These are phyloP conservation scores for Pterocles burchelli DNA, from an alignment of 2,113 vertebrate genomes.

Conservation along the genomic window DNA sequence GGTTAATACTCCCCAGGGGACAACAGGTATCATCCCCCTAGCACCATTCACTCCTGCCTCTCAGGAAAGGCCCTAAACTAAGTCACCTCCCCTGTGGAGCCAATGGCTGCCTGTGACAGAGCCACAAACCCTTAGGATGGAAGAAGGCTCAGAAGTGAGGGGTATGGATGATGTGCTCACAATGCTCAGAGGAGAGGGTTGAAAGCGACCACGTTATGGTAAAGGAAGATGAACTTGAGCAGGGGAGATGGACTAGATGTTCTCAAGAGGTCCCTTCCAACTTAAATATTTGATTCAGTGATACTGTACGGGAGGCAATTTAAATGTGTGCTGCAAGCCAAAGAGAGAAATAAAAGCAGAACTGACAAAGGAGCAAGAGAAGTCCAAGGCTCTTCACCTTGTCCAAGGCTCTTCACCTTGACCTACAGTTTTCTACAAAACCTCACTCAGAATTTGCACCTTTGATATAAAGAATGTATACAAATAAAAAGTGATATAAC, in stretches of 20 bases:
- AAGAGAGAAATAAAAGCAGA: background rate
- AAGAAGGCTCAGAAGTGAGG: background rate
- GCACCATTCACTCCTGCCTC: background rate
- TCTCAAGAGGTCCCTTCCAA: background rate
- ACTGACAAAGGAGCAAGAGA: background rate
- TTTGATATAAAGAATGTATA: background rate
- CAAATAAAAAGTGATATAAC: background rate
- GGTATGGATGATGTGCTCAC: background rate
- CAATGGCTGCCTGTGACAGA: background rate
- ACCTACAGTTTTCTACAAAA: background rate
- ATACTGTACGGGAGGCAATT: background rate
- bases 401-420: background rate
- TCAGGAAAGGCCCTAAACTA: background rate
- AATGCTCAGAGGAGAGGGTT: background rate
- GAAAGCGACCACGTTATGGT: background rate
- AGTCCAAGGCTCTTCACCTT: background rate
- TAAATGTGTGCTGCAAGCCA: background rate
- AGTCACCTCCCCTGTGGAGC: background rate
- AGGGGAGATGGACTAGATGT: background rate
- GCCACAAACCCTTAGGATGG: fast-evolving
- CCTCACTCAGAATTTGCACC: background rate
- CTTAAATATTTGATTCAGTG: background rate
- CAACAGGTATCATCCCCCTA: background rate
- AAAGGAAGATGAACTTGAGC: background rate
- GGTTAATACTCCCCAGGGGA: too few species aligned